Evolutionary conservation across 2,888 invertebrate species (phyloP).

Genomic region (Caenorhabditis angaria): DNA sequence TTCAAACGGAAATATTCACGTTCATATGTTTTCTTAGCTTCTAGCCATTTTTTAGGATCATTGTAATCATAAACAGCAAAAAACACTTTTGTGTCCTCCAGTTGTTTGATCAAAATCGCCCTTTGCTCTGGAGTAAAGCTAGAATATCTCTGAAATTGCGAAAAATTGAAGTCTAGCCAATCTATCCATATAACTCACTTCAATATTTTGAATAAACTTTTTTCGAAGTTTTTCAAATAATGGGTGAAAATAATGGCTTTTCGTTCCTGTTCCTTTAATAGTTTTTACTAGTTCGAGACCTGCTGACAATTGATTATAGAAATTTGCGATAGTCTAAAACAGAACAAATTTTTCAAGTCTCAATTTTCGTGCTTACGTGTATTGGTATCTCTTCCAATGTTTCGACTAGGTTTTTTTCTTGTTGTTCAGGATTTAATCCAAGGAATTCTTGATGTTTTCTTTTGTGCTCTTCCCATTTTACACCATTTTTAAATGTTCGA

Average conservation of each 20-base stretch:
- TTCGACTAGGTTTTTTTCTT: conserved; percentile 5
- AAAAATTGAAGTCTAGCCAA: no score
- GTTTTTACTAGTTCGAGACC: conserved; percentile 7
- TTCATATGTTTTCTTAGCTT: conserved; percentile 29
- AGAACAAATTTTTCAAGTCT: conserved; percentile 5
- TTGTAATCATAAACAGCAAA: conserved; percentile 32
- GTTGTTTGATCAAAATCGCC: conserved; percentile 11
- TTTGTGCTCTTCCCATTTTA: conserved; percentile 17
- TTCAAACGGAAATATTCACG: conserved; percentile 26
- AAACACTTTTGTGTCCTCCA: conserved; percentile 24
- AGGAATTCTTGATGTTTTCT: conserved; percentile 19
- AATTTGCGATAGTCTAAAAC: conserved; percentile 17
- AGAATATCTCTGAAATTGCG: conserved; percentile 9
- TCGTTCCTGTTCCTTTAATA: conserved; percentile 16
- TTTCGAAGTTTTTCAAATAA: conserved; percentile 19
- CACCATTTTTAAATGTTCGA: conserved; percentile 23
- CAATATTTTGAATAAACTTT: conserved; percentile 22
- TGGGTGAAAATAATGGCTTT: conserved; percentile 23
- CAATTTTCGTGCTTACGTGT: neutral
- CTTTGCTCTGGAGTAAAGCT: conserved; percentile 13
- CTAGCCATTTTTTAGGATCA: conserved; percentile 12
- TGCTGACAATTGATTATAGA: conserved; percentile 22
- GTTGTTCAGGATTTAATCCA: neutral
- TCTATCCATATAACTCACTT: conserved; percentile 10
- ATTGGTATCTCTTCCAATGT: neutral